Conservation (phyloP, 1,140 invertebrate genomes). For the Polypedilum pembai region DNA sequence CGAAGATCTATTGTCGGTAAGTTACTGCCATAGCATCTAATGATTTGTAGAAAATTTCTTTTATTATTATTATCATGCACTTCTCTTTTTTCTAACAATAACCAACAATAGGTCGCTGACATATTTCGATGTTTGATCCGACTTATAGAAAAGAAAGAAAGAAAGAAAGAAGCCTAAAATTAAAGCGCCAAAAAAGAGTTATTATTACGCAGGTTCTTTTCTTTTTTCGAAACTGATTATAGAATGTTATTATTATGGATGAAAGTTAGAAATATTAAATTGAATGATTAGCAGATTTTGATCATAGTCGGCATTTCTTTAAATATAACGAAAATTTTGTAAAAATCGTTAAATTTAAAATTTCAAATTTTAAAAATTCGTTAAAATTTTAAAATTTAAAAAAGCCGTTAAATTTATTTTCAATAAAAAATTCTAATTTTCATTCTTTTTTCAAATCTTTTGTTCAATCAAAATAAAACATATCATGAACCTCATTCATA, state of each 20-base stretch:
- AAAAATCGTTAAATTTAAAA: too few relatives aligned
- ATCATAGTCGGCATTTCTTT: too few relatives aligned
- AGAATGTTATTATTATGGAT: not conserved
- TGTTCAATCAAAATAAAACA: too few relatives aligned
- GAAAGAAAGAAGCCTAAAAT: slow-evolving; percentile 3
- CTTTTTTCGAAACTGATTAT: not conserved
- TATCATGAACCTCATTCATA: not conserved
- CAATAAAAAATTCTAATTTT: too few relatives aligned
- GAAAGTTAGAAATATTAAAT: slow-evolving; percentile 21
- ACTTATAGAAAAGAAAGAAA: not conserved
- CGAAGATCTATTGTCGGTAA: slow-evolving; percentile 21
- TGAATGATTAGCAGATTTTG: slow-evolving; percentile 26
- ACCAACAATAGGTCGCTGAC: not conserved
- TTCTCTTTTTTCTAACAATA: not conserved
- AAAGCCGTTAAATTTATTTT: too few relatives aligned
- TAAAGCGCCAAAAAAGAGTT: slow-evolving; percentile 25
- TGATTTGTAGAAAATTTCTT: not conserved
- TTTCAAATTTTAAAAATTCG: too few relatives aligned
- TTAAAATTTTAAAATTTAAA: too few relatives aligned
- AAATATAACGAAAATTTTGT: too few relatives aligned
- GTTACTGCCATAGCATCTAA: not conserved
- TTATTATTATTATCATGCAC: not conserved
- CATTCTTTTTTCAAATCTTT: too few relatives aligned
- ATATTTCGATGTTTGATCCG: not conserved
- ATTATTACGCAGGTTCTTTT: slow-evolving; percentile 17